Evolutionary conservation across 2,888 invertebrate species (phyloP).

Genomic region (Pseudanteris insignis): DNA sequence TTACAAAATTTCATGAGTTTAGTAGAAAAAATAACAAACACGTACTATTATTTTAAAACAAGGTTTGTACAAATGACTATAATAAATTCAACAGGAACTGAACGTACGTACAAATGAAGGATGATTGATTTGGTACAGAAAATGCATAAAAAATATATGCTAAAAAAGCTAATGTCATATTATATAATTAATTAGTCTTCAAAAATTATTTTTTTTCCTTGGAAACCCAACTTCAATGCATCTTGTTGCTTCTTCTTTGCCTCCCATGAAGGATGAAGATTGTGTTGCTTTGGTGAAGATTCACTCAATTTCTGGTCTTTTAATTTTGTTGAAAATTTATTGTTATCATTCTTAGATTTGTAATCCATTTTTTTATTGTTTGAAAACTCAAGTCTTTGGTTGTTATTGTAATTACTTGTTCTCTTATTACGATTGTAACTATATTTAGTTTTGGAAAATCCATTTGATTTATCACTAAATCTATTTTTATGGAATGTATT

Average conservation of each 20-base stretch:
- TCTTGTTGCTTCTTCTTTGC: conserved; percentile 62
- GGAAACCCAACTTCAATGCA: conserved; percentile 58
- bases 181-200: conserved; percentile 44
- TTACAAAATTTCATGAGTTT: no score
- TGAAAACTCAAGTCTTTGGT: not conserved
- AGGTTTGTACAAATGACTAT: no score
- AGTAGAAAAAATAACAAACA: no score
- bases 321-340: not conserved
- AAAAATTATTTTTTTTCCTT: conserved; percentile 63
- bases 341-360: not conserved
- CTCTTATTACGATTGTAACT: conserved; percentile 2
- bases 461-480: conserved; percentile 5
- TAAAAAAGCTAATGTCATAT: no score
- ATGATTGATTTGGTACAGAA: no score
- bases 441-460: conserved; percentile 21
- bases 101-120: no score
- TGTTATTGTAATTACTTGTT: conserved; percentile 44
- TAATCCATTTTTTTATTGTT: not conserved
- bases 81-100: no score
- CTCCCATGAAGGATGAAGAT: conserved; percentile 63
- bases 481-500: conserved; percentile 38
- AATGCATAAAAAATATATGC: no score
- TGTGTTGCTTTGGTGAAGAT: conserved; percentile 18
- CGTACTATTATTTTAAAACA: no score
- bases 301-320: conserved; percentile 10